These are phyloP conservation scores for Microtus oregoni DNA, from an alignment of 2,113 vertebrate genomes.

Conservation along the genomic window DNA sequence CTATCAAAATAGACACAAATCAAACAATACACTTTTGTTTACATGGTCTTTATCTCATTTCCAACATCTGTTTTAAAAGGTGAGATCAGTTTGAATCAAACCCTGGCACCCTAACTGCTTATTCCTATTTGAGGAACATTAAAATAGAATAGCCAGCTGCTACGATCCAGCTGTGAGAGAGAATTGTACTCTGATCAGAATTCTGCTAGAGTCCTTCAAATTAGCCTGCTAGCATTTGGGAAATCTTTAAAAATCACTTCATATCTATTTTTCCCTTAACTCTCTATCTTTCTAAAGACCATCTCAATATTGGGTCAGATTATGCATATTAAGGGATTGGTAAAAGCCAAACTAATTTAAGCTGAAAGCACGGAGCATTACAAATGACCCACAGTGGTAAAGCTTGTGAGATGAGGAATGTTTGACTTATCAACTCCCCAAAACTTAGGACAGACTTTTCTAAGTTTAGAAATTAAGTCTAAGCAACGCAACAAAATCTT, in stretches of 20 bases:
- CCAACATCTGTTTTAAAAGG: neutral
- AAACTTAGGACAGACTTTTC: conserved; percentile 75
- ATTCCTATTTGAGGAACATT: conserved; percentile 71
- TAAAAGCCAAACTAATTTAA: conserved; percentile 84
- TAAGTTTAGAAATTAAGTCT: conserved; percentile 58
- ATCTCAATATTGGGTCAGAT: conserved; percentile 86
- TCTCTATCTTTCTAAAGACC: conserved; percentile 81
- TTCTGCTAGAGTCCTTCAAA: conserved; percentile 78
- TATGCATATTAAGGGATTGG: conserved; percentile 85
- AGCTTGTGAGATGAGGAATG: conserved; percentile 53
- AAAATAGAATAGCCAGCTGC: conserved; percentile 63
- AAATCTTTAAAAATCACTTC: conserved; percentile 85
- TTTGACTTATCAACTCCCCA: conserved; percentile 73
- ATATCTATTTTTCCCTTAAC: conserved; percentile 80
- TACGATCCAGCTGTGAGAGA: conserved; percentile 69
- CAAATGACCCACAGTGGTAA: conserved; percentile 78
- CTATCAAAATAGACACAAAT: neutral
- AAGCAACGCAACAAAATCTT: conserved; percentile 38
- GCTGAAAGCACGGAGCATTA: conserved; percentile 74
- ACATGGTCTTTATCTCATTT: neutral
- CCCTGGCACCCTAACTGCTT: conserved; percentile 17
- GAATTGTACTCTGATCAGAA: conserved; percentile 78
- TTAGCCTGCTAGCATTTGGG: conserved; percentile 80
- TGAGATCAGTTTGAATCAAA: neutral
- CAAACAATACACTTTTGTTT: neutral